Conservation (phyloP, 2,888 invertebrate species). For the Torymus aiolomorphi region DNA sequence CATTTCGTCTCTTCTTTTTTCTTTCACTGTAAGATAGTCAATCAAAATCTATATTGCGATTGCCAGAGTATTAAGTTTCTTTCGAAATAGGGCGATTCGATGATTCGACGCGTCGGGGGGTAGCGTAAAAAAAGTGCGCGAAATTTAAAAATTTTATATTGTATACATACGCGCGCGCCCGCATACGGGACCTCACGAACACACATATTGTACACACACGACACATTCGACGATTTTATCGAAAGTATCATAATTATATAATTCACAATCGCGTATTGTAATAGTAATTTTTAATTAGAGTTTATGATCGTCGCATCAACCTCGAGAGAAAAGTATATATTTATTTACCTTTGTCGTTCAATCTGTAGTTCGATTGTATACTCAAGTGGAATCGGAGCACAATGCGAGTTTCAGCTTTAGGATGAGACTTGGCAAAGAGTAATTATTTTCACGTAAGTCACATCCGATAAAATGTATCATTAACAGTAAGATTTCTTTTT, state of each 20-base stretch:
- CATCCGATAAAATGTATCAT: constrained; percentile 14
- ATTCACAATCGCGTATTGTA: constrained; percentile 42
- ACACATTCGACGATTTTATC: too few species aligned
- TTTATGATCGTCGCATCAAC: constrained; percentile 55
- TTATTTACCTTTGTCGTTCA: constrained; percentile 48
- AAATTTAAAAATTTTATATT: constrained; percentile 41
- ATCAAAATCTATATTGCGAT: constrained; percentile 52
- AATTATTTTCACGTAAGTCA: constrained; percentile 11
- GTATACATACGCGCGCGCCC: constrained; percentile 12
- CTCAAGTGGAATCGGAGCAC: constrained; percentile 43
- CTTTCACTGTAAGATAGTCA: constrained; percentile 49
- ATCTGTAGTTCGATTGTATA: constrained; percentile 46
- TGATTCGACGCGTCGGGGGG: constrained; percentile 34
- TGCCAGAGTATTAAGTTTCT: constrained; percentile 54
- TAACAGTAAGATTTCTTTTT: too few species aligned
- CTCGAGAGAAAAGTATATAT: constrained; percentile 57
- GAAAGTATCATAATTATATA: background rate
- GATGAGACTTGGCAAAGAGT: constrained; percentile 34
- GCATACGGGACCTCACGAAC: constrained; percentile 18
- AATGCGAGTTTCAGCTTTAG: constrained; percentile 36
- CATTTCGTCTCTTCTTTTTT: constrained; percentile 25
- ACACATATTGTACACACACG: constrained; percentile 26
- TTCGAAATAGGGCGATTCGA: constrained; percentile 45
- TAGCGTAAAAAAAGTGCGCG: constrained; percentile 25
- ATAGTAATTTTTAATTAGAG: constrained; percentile 50